Evolutionary conservation across 2,888 invertebrate genomes (phyloP).

Genomic region (Biston stratarius): DNA sequence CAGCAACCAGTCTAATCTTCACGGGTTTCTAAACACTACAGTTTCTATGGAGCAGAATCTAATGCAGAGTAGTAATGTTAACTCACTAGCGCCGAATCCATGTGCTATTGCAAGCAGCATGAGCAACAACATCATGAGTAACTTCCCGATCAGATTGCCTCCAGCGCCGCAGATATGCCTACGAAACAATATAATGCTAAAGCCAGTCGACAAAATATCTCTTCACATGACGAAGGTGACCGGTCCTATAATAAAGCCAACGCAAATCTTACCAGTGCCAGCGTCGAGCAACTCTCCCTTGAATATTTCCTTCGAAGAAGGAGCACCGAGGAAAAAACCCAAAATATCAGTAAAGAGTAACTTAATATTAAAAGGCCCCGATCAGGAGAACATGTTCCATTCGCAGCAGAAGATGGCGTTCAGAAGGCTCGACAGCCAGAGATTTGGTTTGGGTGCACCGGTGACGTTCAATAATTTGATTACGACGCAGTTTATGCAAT

Average conservation of each 20-base stretch:
- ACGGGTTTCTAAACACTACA: constrained; percentile 69
- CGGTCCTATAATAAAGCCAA: constrained; percentile 77
- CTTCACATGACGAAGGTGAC: constrained; percentile 72
- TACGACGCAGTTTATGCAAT: constrained; percentile 80
- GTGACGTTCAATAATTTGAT: constrained; percentile 81
- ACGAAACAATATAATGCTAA: constrained; percentile 74
- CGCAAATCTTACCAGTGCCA: constrained; percentile 77
- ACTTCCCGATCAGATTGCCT: constrained; percentile 76
- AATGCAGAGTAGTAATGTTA: constrained; percentile 66
- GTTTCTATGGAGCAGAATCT: constrained; percentile 71
- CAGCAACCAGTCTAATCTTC: constrained; percentile 65
- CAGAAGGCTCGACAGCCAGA: constrained; percentile 73
- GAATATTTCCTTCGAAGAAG: constrained; percentile 68
- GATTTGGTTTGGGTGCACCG: constrained; percentile 73
- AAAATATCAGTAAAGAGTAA: constrained; percentile 85
- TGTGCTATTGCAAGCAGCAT: constrained; percentile 65
- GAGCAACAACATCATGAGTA: constrained; percentile 75
- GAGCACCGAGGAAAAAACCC: constrained; percentile 77
- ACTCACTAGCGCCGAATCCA: constrained; percentile 66
- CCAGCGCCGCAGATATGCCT: constrained; percentile 67
- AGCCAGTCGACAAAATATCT: constrained; percentile 74
- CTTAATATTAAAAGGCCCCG: constrained; percentile 80
- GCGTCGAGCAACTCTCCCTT: constrained; percentile 76
- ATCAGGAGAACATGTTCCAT: constrained; percentile 82
- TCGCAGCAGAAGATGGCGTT: constrained; percentile 83